Base-by-base conservation (phyloP, 1,140 invertebrate species). In the Sarcophaga bullata region DNA sequence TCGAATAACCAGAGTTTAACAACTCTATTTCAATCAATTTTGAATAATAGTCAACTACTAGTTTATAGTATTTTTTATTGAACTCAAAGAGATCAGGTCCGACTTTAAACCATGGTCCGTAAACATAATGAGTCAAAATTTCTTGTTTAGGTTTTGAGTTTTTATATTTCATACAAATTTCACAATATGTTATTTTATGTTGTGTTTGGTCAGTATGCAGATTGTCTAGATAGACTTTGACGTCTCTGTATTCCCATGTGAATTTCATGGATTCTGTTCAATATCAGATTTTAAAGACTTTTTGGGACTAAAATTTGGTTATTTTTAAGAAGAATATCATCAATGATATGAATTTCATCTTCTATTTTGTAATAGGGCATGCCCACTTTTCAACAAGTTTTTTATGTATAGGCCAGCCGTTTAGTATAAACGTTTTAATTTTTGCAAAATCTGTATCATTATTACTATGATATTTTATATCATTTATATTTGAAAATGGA, bases 151-250 rank as follows among this genome's bases (percentile, higher is more conserved):
- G n/a, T 72, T 82, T 82, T 6, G 37, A 46, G 8, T 80, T 73
- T 68, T 25, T 80, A 50, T 82, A 72, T 80, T 80, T 62, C n/a
- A 72, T 37, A 49, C 82, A 82, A 72, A 17, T 80, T 62, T 82
- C 58, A 87, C 91, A 92, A 81, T 86, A 87, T 49, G 81, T 80
- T 19, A 92, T 85, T 25, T 87, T 83, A 80, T 91, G 84, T 86
- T 89, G 86, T 91, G 47, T 86, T 87, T 17, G 91, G 91, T 90
- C 91, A 92, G 83, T 86, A 91, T 49, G 92, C 84, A 68, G 86
- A 82, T 81, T 90, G 85, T 83, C 87, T 85, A 17, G 91, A 90
- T 81, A 85, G 82, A 46, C 82, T 73, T 82, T 88, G 87, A 80
- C 85, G 88, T 84, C 90, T 90, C 78, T 90, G 89, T 80, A 90